Evolutionary conservation across 2,888 invertebrate genomes (phyloP).

Genomic region (Harmothoe impar): DNA sequence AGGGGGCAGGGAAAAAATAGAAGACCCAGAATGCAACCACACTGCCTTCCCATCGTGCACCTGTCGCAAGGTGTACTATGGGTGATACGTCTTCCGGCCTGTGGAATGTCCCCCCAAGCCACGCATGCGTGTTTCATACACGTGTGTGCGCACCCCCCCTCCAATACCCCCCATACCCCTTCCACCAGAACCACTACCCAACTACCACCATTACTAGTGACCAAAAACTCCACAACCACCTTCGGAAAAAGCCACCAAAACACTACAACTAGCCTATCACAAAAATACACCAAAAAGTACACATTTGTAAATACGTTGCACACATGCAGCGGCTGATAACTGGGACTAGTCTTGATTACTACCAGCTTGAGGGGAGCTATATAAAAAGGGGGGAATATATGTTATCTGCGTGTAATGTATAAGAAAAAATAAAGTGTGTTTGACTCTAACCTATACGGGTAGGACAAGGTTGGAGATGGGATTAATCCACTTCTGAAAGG

Average conservation of each 20-base stretch:
- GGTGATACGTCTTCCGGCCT: background rate
- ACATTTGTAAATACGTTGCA: background rate
- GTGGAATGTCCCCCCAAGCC: background rate
- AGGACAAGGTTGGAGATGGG: too few species aligned
- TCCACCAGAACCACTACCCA: background rate
- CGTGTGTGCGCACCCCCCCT: too few species aligned
- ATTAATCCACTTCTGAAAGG: too few species aligned
- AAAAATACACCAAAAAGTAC: too few species aligned
- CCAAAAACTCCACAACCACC: too few species aligned
- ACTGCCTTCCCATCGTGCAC: background rate
- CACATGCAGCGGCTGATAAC: background rate
- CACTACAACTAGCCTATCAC: too few species aligned
- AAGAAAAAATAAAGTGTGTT: too few species aligned
- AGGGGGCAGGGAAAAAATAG: background rate
- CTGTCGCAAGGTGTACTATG: conserved; percentile 22
- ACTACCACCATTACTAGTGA: too few species aligned
- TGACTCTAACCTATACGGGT: too few species aligned
- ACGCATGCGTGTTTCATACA: background rate
- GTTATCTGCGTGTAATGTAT: too few species aligned
- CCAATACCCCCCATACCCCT: too few species aligned
- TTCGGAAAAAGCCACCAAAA: too few species aligned
- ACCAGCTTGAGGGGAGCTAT: background rate
- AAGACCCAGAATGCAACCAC: background rate
- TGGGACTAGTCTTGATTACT: background rate
- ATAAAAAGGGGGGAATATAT: background rate